Evolutionary conservation across 1,140 invertebrate genomes (phyloP), one percentile per base, ranked within the genome.

Genomic region (Lycorma delicatula): DNA sequence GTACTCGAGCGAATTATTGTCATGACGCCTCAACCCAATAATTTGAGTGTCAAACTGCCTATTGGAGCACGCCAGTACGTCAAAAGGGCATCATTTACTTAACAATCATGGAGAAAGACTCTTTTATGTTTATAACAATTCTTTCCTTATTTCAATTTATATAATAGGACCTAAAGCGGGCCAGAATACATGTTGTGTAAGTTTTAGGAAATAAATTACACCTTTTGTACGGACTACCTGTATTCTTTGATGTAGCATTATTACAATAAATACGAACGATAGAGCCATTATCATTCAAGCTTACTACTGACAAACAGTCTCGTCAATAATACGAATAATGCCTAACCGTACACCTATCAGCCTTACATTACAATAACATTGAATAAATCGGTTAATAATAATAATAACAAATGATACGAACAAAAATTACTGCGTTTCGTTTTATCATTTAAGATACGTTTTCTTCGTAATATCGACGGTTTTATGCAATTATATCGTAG

Each of bases 261-360:
- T n/a, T n/a, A n/a, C n/a, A n/a, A n/a, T n/a, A n/a, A n/a, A n/a
- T n/a, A n/a, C n/a, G n/a, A n/a, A n/a, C n/a, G n/a, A n/a, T n/a
- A n/a, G 41, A 44, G 41, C 41, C 41, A 44, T 44, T 22, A 44
- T 44, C 41, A 18, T n/a, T n/a, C n/a, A n/a, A n/a, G n/a, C n/a
- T n/a, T n/a, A n/a, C n/a, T n/a, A n/a, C n/a, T n/a, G n/a, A n/a
- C n/a, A n/a, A n/a, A n/a, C n/a, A n/a, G n/a, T n/a, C n/a, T n/a
- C n/a, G n/a, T n/a, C n/a, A n/a, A n/a, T n/a, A n/a, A n/a, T n/a
- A n/a, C n/a, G n/a, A n/a, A n/a, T n/a, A n/a, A n/a, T n/a, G n/a
- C n/a, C n/a, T n/a, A n/a, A n/a, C n/a, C n/a, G n/a, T n/a, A n/a
- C n/a, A n/a, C n/a, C n/a, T n/a, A n/a, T n/a, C n/a, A n/a, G n/a